Conservation (phyloP, 2,113 vertebrate genomes). For the Gopherus evgoodei region DNA sequence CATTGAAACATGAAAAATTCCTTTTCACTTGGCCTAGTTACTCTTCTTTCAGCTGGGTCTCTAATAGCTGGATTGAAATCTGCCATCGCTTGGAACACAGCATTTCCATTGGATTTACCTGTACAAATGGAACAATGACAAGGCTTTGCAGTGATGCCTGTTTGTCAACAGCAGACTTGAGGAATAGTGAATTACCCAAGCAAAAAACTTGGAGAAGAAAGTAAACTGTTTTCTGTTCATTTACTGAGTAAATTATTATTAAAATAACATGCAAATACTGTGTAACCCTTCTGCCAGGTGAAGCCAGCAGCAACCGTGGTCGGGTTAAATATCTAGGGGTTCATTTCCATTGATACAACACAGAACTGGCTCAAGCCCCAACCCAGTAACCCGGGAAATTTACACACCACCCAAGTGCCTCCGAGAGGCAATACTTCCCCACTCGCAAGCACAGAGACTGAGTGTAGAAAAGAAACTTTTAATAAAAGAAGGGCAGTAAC, state of each 20-base stretch:
- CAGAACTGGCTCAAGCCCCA: no score
- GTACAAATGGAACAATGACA: neutral
- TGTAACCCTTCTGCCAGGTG: no score
- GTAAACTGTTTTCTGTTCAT: neutral
- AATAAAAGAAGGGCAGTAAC: no score
- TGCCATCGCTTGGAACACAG: neutral
- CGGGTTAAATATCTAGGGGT: no score
- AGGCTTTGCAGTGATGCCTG: neutral
- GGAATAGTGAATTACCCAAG: slow-evolving; percentile 8
- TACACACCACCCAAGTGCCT: no score
- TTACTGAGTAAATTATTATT: slow-evolving; percentile 33
- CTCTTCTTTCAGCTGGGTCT: neutral
- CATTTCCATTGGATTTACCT: neutral
- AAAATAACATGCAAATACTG: neutral
- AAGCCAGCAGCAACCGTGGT: no score
- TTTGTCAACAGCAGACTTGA: neutral
- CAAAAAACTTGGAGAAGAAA: neutral
- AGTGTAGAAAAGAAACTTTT: no score
- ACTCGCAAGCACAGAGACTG: no score
- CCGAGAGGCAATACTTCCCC: no score
- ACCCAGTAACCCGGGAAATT: no score
- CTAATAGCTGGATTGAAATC: neutral
- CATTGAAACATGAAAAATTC: neutral
- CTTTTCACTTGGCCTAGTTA: neutral
- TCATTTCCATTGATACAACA: no score